phyloP scores from a whole-genome alignment of 1,140 invertebrate species.

The Eriosoma lanigerum region DNA sequence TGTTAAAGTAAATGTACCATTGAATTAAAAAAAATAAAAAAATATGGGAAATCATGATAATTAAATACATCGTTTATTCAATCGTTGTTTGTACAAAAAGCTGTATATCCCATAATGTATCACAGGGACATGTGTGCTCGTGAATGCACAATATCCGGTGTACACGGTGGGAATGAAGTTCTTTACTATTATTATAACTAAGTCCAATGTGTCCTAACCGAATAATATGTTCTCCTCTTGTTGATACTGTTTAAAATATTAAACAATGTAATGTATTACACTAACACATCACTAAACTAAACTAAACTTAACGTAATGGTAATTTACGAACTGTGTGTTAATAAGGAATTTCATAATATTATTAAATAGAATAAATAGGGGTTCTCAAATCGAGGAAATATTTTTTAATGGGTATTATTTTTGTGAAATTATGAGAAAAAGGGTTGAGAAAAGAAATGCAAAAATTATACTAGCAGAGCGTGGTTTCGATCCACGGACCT shows the following conservation, averaged over 20 bases:
- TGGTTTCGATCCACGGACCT: conserved; percentile 96
- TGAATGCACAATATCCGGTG: conserved; percentile 41
- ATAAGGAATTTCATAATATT: too few species aligned
- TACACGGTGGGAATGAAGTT: conserved; percentile 25
- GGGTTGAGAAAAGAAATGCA: conserved; percentile 9
- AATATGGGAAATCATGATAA: not conserved
- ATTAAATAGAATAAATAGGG: too few species aligned
- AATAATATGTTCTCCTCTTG: too few species aligned
- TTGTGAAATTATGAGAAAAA: too few species aligned
- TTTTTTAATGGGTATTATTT: too few species aligned
- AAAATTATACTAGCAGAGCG: conserved; percentile 75
- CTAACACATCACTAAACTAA: not conserved
- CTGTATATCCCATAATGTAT: not conserved
- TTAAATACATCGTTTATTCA: not conserved
- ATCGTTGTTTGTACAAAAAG: conserved; percentile 1
- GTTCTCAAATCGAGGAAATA: too few species aligned
- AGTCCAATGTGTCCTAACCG: not conserved
- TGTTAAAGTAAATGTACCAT: too few species aligned
- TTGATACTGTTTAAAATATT: not conserved
- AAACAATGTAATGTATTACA: not conserved
- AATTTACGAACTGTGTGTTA: not conserved
- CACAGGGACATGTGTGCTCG: conserved; percentile 29
- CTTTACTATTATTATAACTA: too few species aligned
- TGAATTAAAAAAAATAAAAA: conserved; percentile 22
- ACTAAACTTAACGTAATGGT: not conserved